These are phyloP conservation scores for Rhinogobius similis DNA, from an alignment of 2,113 vertebrate species.

Conservation along the genomic window DNA sequence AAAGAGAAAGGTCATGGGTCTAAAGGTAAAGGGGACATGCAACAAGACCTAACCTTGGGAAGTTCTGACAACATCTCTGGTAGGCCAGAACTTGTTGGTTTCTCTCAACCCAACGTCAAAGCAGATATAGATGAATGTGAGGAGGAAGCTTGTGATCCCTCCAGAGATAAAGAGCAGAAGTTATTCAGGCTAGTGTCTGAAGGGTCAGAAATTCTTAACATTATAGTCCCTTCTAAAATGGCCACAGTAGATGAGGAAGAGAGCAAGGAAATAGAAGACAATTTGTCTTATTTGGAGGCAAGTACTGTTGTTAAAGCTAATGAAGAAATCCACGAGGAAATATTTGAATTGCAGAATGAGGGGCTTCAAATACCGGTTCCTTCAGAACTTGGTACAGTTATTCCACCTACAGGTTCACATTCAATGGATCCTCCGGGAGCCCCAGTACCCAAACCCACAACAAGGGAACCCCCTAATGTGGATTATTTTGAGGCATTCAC, in stretches of 20 bases:
- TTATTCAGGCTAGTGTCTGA: slow-evolving; percentile 89
- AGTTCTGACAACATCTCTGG: slow-evolving; percentile 48
- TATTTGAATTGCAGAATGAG: slow-evolving; percentile 26
- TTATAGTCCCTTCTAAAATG: slow-evolving; percentile 83
- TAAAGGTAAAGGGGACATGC: slow-evolving; percentile 30
- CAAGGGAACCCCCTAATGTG: slow-evolving; percentile 54
- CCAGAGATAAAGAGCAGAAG: slow-evolving; percentile 76
- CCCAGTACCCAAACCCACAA: slow-evolving; percentile 41
- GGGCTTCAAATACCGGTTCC: neutral
- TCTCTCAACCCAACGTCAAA: slow-evolving; percentile 70
- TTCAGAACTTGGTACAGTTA: neutral
- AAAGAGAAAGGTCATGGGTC: slow-evolving; percentile 64
- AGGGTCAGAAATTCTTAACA: slow-evolving; percentile 91
- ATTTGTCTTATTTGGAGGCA: slow-evolving; percentile 86
- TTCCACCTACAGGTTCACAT: neutral
- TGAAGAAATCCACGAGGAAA: slow-evolving; percentile 28
- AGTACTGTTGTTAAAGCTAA: slow-evolving; percentile 70
- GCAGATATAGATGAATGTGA: slow-evolving; percentile 36
- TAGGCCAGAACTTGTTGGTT: slow-evolving; percentile 69
- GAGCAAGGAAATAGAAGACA: slow-evolving; percentile 85
- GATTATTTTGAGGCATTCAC: slow-evolving; percentile 94
- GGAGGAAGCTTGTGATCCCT: slow-evolving; percentile 24
- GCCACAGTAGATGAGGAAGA: slow-evolving; percentile 88
- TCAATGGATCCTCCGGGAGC: slow-evolving; percentile 60
- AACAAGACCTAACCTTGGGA: slow-evolving; percentile 8